Base-by-base conservation (phyloP, 2,888 invertebrate species). In the Acleris emargana region DNA sequence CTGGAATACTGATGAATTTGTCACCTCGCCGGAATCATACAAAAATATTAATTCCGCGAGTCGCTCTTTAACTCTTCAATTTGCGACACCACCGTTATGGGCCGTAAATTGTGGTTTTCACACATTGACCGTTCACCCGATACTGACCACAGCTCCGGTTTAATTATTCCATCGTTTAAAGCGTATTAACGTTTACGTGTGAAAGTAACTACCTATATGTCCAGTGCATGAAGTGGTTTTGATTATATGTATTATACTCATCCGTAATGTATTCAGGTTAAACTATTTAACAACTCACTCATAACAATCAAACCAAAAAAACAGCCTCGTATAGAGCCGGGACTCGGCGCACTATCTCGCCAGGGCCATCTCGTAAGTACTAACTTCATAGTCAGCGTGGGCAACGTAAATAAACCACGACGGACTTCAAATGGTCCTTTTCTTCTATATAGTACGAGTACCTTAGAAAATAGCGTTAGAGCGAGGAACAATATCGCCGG, bases 381-480 rank as follows among this genome's bases (percentile, higher is more conserved):
- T 79, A 76, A 76, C 79, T 79, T 75, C 79, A 13, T 79, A 76
- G 78, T 78, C 77, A 78, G 76, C 77, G 81, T 79, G 74, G 80
- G 80, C 80, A 79, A 83, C 83, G 80, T 83, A 89, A 89, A 88
- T 88, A 89, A 86, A 83, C 80, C 76, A 79, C 76, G 74, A 76
- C 77, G 73, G 72, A 72, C 74, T 76, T 77, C 76, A 72, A 78
- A 79, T 78, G 73, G 76, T 78, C 80, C 80, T 86, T 85, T 87
- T 86, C 83, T 83, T 78, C 9, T 74, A 2, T 25, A 25, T 25
- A 73, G 73, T 70, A 77, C 72, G 38, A 73, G 73, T 70, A 77
- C 72, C 78, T 85, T 84, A 86, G 87, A 86, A 87, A 87, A 87
- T 82, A 81, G 86, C 86, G 82, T 86, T 87, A 88, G 88, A 88